A percentile compares a stretch with the other conserved stretches of the same genome.
Evolutionary conservation across 1,140 invertebrate species (phyloP).

Genomic region (Heliothis virescens): DNA sequence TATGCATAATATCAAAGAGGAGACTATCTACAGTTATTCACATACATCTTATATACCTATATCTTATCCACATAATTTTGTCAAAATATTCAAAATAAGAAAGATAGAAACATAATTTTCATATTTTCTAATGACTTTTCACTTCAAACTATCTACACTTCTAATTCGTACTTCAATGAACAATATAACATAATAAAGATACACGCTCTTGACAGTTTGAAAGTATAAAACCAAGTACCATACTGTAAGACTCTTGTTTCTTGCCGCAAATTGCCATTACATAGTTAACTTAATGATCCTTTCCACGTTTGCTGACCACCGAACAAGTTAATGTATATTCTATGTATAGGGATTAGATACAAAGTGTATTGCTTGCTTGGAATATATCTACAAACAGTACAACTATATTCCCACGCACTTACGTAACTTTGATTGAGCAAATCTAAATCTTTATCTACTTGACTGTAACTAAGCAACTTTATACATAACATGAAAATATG

Average conservation of each 20-base stretch:
- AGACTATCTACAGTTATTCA: too few species aligned
- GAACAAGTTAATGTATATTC: slow-evolving; percentile 9
- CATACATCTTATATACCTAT: too few species aligned
- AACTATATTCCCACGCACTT: neutral
- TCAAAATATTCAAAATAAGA: too few species aligned
- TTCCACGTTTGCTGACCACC: slow-evolving; percentile 16
- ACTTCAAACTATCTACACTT: neutral
- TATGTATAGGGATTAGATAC: slow-evolving; percentile 2
- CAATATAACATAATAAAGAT: slow-evolving; percentile 6
- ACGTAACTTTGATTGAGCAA: too few species aligned
- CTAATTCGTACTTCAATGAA: neutral
- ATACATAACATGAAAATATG: too few species aligned
- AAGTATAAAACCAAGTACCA: slow-evolving; percentile 34
- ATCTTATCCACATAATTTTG: too few species aligned
- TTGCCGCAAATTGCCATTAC: slow-evolving; percentile 33
- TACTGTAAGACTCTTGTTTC: slow-evolving; percentile 14
- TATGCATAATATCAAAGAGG: too few species aligned
- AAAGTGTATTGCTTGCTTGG: neutral
- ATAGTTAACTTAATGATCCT: slow-evolving; percentile 40
- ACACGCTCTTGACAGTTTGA: slow-evolving; percentile 2
- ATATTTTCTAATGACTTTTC: neutral
- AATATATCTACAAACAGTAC: neutral
- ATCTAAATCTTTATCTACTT: too few species aligned
- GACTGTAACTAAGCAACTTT: too few species aligned
- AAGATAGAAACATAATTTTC: too few species aligned